Evolutionary conservation across 1,140 invertebrate genomes (phyloP), one percentile per base, ranked within the genome.

Genomic region (Apis cerana): DNA sequence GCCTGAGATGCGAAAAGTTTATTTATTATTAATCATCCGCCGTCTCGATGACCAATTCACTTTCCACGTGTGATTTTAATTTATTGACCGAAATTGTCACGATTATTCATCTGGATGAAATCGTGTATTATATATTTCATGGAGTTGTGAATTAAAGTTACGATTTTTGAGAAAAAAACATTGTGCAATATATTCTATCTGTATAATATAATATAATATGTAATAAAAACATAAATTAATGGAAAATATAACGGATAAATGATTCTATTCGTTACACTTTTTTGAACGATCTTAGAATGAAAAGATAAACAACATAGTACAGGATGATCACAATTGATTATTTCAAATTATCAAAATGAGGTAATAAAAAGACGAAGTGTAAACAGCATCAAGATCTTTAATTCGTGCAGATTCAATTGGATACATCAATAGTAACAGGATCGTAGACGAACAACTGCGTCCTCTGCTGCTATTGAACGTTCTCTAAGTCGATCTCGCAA

Each of bases 401-500:
- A 65, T 67, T 76, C 62, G 23, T 43, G 75, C 54, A 54, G 61
- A 67, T 64, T 76, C 61, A 13, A 17, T 54, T 56, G 15, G 13
- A 11, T 65, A 65, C 75, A 75, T 75, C 10, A 43, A 19, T 62
- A 62, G 43, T 75, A 48, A 62, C 59, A 76, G 62, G 19, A 67
- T 13, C 75, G 43, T 13, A 52, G 50, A 23, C 13, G 11, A 76
- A 54, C 62, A 43, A 65, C 19, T 43, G 23, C 62, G 43, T 52
- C 27, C 50, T 43, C 19, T 15, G 61, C 50, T 54, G n/a, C 48
- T 33, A 65, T 23, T 5, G 62, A 76, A 33, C n/a, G 27, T 76
- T 33, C 50, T 48, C 43, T 52, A 65, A 68, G 52, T 43, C n/a
- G 59, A 75, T 27, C 23, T 64, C 9, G 58, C 59, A 33, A 75